Conservation (phyloP, 2,888 invertebrate species). For the Chalcosyrphus nemorum region DNA sequence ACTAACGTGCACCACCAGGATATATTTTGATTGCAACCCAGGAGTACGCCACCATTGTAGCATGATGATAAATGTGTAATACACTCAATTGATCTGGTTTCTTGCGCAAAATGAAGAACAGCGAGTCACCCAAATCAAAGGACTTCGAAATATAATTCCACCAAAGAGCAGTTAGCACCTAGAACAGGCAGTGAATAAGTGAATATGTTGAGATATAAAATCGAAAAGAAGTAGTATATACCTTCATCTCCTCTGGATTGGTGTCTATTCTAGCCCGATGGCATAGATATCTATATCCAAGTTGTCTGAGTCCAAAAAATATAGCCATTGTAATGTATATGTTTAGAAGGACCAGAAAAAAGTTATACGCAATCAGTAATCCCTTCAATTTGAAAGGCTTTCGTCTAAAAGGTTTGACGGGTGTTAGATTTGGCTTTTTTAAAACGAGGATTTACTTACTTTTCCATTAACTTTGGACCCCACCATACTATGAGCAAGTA, state of each 20-base stretch:
- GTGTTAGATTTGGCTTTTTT: no score
- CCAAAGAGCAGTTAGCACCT: no score
- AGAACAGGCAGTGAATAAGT: no score
- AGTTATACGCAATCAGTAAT: conserved; percentile 92
- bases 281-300: conserved; percentile 93
- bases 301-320: conserved; percentile 87
- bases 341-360: conserved; percentile 91
- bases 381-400: conserved; percentile 89
- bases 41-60: conserved; percentile 97
- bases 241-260: conserved; percentile 91
- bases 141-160: conserved; percentile 98
- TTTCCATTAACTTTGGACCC: conserved; percentile 92
- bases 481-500: conserved; percentile 91
- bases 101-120: conserved; percentile 96
- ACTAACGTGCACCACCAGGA: conserved; percentile 95
- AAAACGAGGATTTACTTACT: conserved; percentile 77
- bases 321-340: conserved; percentile 91
- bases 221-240: conserved; percentile 82
- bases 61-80: conserved; percentile 97
- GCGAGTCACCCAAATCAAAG: conserved; percentile 95
- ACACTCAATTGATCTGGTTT: conserved; percentile 96
- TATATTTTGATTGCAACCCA: conserved; percentile 98
- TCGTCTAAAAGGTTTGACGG: conserved; percentile 81
- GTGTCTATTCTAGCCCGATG: conserved; percentile 91
- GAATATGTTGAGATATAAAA: no score